Conservation (phyloP, 1,140 invertebrate species). For the Elysia chlorotica region DNA sequence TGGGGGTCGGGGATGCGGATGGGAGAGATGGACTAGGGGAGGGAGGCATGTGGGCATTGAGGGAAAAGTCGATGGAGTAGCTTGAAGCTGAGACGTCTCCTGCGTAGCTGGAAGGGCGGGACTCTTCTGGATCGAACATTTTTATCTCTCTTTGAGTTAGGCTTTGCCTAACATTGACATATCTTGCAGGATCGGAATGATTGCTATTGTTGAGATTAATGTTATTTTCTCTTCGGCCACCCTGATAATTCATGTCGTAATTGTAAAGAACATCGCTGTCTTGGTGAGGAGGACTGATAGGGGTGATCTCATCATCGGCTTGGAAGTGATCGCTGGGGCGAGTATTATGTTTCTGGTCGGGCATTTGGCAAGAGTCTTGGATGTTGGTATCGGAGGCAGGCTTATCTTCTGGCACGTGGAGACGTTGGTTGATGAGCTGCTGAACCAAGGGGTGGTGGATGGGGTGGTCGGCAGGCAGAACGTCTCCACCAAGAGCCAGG, state of each 20-base stretch:
- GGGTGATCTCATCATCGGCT: no score
- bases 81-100: no score
- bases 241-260: no score
- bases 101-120: background rate
- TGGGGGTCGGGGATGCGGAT: conserved; percentile 12
- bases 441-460: conserved; percentile 22
- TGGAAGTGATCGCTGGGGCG: no score
- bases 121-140: background rate
- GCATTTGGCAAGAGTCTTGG: no score
- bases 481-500: background rate
- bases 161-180: no score
- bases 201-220: no score
- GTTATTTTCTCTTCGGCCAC: no score
- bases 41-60: conserved; percentile 7
- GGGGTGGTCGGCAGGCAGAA: conserved; percentile 17
- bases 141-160: no score
- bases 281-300: background rate
- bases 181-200: no score
- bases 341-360: no score
- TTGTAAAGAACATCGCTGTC: background rate
- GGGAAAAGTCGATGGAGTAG: no score
- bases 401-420: conserved; percentile 13
- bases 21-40: conserved; percentile 19
- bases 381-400: background rate
- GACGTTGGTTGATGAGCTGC: conserved; percentile 20